Evolutionary conservation across 53 echinoderm and acorn worm genomes (phyloP).

Genomic region (Arbacia lixula): DNA sequence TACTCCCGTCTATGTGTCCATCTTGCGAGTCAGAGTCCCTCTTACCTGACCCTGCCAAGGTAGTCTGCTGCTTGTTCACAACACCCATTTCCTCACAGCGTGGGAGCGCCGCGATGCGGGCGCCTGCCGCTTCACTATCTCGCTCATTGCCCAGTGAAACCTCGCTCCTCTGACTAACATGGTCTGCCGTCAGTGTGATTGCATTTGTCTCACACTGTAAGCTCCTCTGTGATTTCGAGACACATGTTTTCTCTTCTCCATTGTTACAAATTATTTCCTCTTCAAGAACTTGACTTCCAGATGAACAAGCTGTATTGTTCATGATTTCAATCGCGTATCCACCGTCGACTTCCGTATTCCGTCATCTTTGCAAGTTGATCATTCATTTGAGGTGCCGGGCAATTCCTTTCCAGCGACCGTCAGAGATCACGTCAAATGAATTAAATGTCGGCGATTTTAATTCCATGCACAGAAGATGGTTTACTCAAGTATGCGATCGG

Average conservation of each 20-base stretch:
- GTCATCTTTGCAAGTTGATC: too few relatives aligned
- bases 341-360: conserved; percentile 49
- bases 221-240: neutral
- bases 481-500: too few relatives aligned
- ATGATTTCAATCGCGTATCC: conserved; percentile 21
- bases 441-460: too few relatives aligned
- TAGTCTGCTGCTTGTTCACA: conserved; percentile 2
- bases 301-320: conserved; percentile 30
- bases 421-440: too few relatives aligned
- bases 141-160: neutral
- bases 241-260: neutral
- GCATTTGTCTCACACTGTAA: too few relatives aligned
- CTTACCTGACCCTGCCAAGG: conserved; percentile 15
- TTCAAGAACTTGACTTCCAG: neutral
- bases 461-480: too few relatives aligned
- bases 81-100: conserved; percentile 44
- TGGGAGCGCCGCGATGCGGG: conserved; percentile 15
- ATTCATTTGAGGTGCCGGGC: too few relatives aligned
- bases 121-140: conserved; percentile 7
- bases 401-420: too few relatives aligned
- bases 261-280: conserved; percentile 14
- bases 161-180: neutral
- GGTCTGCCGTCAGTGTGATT: neutral
- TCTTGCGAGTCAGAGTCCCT: neutral
- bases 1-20: neutral